Conservation (phyloP, 2,113 vertebrate genomes). For the Dicerorhinus sumatrensis region DNA sequence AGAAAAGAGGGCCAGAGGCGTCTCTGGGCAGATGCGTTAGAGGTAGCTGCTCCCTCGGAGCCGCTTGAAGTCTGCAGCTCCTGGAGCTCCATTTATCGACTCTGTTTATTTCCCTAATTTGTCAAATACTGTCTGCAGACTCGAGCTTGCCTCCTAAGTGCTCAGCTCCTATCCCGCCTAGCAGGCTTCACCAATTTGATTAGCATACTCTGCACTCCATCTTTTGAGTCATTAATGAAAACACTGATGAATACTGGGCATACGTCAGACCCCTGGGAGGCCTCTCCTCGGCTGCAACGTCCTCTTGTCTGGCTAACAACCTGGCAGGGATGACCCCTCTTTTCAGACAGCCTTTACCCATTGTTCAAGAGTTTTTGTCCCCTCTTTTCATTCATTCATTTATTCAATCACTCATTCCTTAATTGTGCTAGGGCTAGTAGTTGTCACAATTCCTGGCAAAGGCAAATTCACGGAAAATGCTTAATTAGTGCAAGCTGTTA, state of each 20-base stretch:
- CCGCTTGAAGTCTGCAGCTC: slow-evolving; percentile 55
- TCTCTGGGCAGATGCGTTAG: background rate
- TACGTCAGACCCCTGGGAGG: background rate
- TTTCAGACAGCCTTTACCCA: background rate
- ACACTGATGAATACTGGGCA: background rate
- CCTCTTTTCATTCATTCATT: background rate
- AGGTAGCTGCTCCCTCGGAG: slow-evolving; percentile 41
- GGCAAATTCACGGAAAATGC: background rate
- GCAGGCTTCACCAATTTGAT: slow-evolving; percentile 60
- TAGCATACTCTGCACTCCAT: slow-evolving; percentile 54
- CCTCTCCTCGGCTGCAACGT: background rate
- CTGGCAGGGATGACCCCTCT: background rate
- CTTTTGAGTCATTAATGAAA: slow-evolving; percentile 70
- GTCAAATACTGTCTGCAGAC: slow-evolving; percentile 27
- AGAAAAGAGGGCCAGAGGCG: slow-evolving; percentile 17
- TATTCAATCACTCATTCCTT: background rate
- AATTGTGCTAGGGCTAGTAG: background rate
- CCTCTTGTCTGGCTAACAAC: background rate
- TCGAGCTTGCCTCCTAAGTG: slow-evolving; percentile 47
- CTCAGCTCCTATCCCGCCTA: slow-evolving; percentile 11
- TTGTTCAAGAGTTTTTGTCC: background rate
- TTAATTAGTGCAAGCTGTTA: background rate
- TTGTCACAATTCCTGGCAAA: background rate
- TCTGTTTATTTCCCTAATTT: slow-evolving; percentile 74
- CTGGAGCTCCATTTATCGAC: slow-evolving; percentile 64